Evolutionary conservation across 2,797 vertebrate genomes (phyloP), one percentile per base, ranked within the genome.

Genomic region (Scolopax bukidnonensis): DNA sequence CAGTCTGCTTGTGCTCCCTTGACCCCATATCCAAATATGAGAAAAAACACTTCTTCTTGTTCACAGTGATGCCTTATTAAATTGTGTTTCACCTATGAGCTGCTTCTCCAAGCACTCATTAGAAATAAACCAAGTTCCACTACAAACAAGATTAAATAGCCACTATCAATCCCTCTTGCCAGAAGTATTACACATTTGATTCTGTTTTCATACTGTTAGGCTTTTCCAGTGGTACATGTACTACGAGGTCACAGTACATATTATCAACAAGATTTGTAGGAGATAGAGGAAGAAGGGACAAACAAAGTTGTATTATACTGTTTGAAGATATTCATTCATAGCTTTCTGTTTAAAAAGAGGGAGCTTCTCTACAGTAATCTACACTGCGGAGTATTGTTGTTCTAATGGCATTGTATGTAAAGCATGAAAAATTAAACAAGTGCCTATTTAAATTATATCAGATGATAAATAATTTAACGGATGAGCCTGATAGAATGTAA

Each of bases 381-480:
- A 73, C 27, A 47, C 45, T 73, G 25, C 59, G 28, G 27, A 25
- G 25, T 69, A 84, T 89, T 65, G 57, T 92, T 82, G 60, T 92
- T 74, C 36, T 92, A 93, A 93, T 89, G 48, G 10, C 12, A 80
- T 59, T 47, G 1, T 82, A 91, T 64, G 51, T 81, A 94, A 92
- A 87, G 63, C 33, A 93, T 94, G 70, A 95, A 88, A 85, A 81
- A 94, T 68, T 83, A 54, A 94, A 79, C n/a, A 92, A 94, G 88
- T 67, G 7, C 12, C 80, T 89, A 91, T 16, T 86, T 84, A 94
- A 95, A 93, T 77, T 3, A 51, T 92, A 94, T 47, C 69, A 90
- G 25, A 60, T 36, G 28, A 69, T 93, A 88, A 94, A 95, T 93
- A 95, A 94, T 96, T 95, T 92, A 96, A 93, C 71, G 20, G 47